These are phyloP conservation scores for Calonectris borealis DNA, from an alignment of 2,113 vertebrate species.

Conservation along the genomic window DNA sequence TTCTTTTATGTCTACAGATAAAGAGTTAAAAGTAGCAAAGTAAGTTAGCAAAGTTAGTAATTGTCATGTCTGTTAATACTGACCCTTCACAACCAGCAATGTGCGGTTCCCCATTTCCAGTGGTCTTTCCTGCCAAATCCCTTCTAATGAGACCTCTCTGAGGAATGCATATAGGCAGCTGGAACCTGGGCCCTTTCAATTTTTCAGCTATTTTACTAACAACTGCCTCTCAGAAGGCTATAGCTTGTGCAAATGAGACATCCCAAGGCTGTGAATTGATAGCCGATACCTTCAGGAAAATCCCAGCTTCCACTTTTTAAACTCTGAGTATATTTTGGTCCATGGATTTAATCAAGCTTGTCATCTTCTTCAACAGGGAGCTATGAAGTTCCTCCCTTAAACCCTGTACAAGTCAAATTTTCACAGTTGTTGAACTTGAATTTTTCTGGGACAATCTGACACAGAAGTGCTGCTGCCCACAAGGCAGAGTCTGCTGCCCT, in stretches of 20 bases:
- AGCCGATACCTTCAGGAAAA: not conserved
- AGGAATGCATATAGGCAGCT: not conserved
- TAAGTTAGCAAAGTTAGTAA: not conserved
- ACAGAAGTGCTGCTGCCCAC: not conserved
- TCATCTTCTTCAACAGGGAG: not conserved
- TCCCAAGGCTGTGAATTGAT: not conserved
- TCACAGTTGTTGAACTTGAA: not conserved
- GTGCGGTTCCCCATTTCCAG: not conserved
- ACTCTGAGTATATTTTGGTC: not conserved
- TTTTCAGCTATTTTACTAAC: not conserved
- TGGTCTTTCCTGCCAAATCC: not conserved
- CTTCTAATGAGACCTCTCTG: not conserved
- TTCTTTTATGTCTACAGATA: not conserved
- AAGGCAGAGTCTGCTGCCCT: not conserved
- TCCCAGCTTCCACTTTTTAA: not conserved
- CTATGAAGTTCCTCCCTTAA: not conserved
- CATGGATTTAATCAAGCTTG: not conserved
- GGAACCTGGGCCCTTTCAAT: not conserved
- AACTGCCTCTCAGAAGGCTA: not conserved
- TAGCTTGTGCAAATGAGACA: not conserved
- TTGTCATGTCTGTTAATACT: not conserved
- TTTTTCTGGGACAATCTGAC: not conserved
- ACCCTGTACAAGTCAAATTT: not conserved
- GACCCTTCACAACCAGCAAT: not conserved
- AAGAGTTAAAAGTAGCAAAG: not conserved